phyloP scores from a whole-genome alignment of 92 coral and sea anemone genomes.

The Bergia puertoricense region DNA sequence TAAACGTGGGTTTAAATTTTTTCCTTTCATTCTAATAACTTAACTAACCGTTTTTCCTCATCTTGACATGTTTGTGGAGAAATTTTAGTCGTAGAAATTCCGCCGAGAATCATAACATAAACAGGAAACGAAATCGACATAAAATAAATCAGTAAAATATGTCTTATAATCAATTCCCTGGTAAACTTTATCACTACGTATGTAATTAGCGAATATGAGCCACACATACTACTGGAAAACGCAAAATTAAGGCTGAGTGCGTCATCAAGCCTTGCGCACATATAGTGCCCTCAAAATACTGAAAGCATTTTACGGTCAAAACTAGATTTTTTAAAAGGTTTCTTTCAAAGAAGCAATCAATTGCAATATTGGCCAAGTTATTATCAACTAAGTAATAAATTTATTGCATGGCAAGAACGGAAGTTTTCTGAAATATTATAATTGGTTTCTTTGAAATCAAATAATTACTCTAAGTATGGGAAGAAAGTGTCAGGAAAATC shows the following conservation, averaged over 20 bases:
- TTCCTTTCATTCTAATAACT: not conserved
- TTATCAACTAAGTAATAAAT: slow-evolving; percentile 17
- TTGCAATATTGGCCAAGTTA: not conserved
- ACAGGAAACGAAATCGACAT: not conserved
- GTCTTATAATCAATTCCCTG: not conserved
- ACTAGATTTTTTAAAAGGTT: not conserved
- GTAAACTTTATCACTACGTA: not conserved
- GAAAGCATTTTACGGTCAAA: not conserved
- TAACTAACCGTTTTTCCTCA: not conserved
- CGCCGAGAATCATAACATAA: not conserved
- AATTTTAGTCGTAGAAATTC: not conserved
- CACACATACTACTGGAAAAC: not conserved
- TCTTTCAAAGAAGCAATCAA: not conserved
- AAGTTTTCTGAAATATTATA: not conserved
- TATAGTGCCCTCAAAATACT: not conserved
- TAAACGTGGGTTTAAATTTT: not conserved
- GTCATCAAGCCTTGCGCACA: not conserved
- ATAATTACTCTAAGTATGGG: slow-evolving; percentile 35
- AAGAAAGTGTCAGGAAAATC: slow-evolving; percentile 20
- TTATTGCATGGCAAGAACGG: slow-evolving; percentile 7
- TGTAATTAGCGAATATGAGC: not conserved
- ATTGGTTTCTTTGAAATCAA: slow-evolving; percentile 37
- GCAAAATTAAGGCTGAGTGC: not conserved
- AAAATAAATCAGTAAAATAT: not conserved
- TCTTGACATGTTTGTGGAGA: not conserved